These are phyloP conservation scores for Suricata suricatta DNA, from an alignment of 2,113 vertebrate species.

Conservation along the genomic window DNA sequence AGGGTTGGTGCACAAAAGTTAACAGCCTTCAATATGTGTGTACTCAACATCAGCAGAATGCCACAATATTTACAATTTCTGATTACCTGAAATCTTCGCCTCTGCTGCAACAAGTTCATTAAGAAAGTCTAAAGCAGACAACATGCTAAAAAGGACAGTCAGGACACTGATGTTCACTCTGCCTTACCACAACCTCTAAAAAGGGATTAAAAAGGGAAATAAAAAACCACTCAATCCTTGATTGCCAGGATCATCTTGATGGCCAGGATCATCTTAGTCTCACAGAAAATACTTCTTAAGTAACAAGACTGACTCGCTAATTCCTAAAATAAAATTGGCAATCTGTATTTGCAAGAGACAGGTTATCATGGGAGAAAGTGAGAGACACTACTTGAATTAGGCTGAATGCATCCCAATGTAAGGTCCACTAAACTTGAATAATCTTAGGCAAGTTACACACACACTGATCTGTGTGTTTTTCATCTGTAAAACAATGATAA, in stretches of 20 bases:
- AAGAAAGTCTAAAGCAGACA: not conserved
- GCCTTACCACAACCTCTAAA: not conserved
- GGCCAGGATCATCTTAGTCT: not conserved
- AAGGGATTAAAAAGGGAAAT: not conserved
- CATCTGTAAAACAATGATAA: not conserved
- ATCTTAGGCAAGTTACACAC: not conserved
- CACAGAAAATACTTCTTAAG: not conserved
- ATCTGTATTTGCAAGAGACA: not conserved
- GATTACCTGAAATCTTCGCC: not conserved
- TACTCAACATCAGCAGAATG: not conserved
- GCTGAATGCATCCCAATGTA: not conserved
- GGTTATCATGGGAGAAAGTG: no score
- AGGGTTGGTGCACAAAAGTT: rapidly evolving
- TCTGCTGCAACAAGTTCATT: not conserved
- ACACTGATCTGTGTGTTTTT: not conserved
- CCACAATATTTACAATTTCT: not conserved
- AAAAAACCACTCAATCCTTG: not conserved
- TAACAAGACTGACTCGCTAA: not conserved
- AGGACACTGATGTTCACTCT: not conserved
- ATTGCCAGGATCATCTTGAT: not conserved
- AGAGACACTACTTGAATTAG: not conserved
- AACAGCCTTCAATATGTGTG: not conserved
- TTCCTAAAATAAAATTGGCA: not conserved
- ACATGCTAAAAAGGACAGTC: not conserved
- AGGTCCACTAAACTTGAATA: not conserved